Evolutionary conservation across 2,888 invertebrate genomes (phyloP).

Genomic region (Sphaeridia pumilis): DNA sequence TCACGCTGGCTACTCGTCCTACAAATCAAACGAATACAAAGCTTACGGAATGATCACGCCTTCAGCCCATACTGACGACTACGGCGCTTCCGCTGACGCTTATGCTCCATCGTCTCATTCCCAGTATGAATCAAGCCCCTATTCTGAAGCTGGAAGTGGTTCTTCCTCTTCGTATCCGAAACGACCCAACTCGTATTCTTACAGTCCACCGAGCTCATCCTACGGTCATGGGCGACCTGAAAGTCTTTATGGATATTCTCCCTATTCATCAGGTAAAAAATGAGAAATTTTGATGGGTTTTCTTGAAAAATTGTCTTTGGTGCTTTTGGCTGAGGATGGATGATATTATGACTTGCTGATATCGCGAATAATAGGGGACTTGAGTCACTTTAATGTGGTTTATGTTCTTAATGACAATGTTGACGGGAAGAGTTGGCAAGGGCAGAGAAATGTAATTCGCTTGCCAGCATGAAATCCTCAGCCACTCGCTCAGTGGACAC

Average conservation of each 20-base stretch:
- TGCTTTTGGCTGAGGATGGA: no score
- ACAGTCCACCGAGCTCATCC: neutral
- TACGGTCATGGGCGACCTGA: neutral
- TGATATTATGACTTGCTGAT: no score
- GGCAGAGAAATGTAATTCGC: neutral
- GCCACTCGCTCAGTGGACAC: neutral
- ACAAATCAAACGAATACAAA: conserved; percentile 10
- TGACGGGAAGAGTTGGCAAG: no score
- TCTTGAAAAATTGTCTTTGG: no score
- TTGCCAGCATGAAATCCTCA: neutral
- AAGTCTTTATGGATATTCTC: neutral
- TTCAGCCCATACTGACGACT: conserved; percentile 5
- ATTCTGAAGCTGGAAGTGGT: neutral
- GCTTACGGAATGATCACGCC: conserved; percentile 9
- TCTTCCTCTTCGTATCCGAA: neutral
- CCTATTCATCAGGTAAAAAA: neutral
- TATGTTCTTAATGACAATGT: no score
- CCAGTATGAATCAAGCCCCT: neutral
- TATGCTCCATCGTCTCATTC: neutral
- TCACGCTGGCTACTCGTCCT: conserved; percentile 7
- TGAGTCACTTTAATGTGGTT: no score
- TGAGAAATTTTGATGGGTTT: neutral
- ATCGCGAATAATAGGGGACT: no score
- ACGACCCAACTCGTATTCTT: neutral
- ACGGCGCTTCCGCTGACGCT: neutral